Evolutionary conservation across 2,888 invertebrate species (phyloP), one percentile per base, ranked within the genome.

Genomic region (Nomada hirtipes): DNA sequence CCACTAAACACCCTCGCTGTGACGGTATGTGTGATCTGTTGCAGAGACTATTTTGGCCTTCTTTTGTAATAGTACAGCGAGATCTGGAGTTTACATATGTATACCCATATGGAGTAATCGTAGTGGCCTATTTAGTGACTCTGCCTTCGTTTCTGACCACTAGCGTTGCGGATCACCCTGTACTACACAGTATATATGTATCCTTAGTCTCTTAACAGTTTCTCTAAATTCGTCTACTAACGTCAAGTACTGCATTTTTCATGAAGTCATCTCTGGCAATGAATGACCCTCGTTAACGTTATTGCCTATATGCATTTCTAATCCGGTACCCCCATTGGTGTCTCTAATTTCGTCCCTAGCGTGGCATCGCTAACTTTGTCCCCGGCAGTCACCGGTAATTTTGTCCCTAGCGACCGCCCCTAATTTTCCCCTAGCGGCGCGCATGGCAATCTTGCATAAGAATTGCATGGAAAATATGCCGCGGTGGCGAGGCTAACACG

Each of bases 371-470:
- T 70, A 70, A 78, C 57, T 64, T 53, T 55, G 64, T 55, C 50
- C 42, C 70, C n/a, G 10, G 36, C 42, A 23, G 64, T n/a, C 69
- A 15, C 18, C 78, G 20, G 57, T 47, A 80, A 80, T 80, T 80
- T 80, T 55, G 60, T 72, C 79, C 72, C 80, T 36, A 44, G 79
- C n/a, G 71, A 13, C 53, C 11, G 65, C 61, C 55, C 36, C 65
- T 79, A 79, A 79, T 79, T 79, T 79, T 65, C 70, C 79, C 79
- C 65, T 64, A 65, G 79, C 50, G 65, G 20, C 61, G 60, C 23
- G 55, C 70, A 65, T 23, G 42, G 52, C 61, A 72, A 68, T 79
- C 80, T 63, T 11, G 80, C 67, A 72, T 80, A 80, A 80, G 72
- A 80, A 79, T 72, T 79, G 50, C 79, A 50, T 36, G 55, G 47